phyloP scores from a whole-genome alignment of 2,888 invertebrate genomes.

The Hydrotaea cyrtoneurina region DNA sequence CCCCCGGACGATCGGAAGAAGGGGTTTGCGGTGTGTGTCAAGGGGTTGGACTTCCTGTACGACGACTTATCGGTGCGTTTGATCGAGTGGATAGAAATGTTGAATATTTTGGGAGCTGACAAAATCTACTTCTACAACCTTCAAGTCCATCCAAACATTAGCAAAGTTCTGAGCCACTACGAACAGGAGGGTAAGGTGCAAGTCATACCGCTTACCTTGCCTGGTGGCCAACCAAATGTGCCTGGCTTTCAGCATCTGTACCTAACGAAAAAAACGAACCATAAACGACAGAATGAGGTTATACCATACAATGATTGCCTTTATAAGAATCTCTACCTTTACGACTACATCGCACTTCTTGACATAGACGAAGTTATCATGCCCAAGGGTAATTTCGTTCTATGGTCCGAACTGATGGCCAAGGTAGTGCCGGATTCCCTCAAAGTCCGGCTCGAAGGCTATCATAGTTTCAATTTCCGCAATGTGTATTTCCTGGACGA shows the following conservation, averaged over 20 bases:
- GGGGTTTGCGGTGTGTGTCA: conserved; percentile 95
- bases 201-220: conserved; percentile 90
- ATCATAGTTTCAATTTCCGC: conserved; percentile 89
- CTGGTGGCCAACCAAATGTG: conserved; percentile 94
- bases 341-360: conserved; percentile 93
- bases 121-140: conserved; percentile 95
- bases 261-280: conserved; percentile 93
- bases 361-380: conserved; percentile 98
- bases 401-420: conserved; percentile 90
- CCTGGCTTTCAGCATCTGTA: conserved; percentile 94
- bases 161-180: conserved; percentile 87
- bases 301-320: conserved; percentile 98
- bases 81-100: conserved; percentile 96
- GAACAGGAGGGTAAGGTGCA: conserved; percentile 85
- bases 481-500: conserved; percentile 97
- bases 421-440: conserved; percentile 85
- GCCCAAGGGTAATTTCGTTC: conserved; percentile 86
- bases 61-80: conserved; percentile 94
- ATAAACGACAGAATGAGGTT: conserved; percentile 96
- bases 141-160: conserved; percentile 95
- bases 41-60: conserved; percentile 95
- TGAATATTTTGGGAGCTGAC: conserved; percentile 92
- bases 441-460: conserved; percentile 84
- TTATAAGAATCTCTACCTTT: conserved; percentile 94
- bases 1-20: conserved; percentile 85